A percentile compares a stretch with the other conserved stretches of the same genome.
Conservation (phyloP, 2,797 vertebrate species). For the Danio tinwini region DNA sequence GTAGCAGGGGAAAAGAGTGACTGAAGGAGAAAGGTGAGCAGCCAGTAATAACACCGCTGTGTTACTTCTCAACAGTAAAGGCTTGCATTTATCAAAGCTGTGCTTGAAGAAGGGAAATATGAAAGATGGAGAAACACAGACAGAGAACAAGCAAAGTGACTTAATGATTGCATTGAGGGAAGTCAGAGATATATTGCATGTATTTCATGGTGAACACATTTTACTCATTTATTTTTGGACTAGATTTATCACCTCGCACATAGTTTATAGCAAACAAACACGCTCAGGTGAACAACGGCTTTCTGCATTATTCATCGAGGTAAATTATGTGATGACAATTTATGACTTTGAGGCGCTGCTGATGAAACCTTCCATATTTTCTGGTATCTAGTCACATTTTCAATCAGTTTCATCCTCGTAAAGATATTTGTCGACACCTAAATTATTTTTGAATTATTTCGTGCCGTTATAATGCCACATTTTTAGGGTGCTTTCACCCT, state of each 20-base stretch:
- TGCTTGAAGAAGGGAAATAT: slow-evolving; percentile 8
- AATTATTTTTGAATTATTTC: no score
- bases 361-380: slow-evolving; percentile 3
- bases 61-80: slow-evolving; percentile 44
- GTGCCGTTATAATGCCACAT: no score
- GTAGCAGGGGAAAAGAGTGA: slow-evolving; percentile 23
- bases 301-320: slow-evolving; percentile 49
- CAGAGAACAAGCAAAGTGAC: slow-evolving; percentile 21
- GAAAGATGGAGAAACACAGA: slow-evolving; percentile 26
- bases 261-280: slow-evolving; percentile 44
- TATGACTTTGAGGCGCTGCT: background rate
- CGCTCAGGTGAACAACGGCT: slow-evolving; percentile 24
- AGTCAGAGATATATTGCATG: slow-evolving; percentile 17
- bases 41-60: slow-evolving; percentile 44
- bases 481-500: no score
- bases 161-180: slow-evolving; percentile 11
- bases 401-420: slow-evolving; percentile 14
- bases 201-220: slow-evolving; percentile 40
- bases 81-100: slow-evolving; percentile 30
- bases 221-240: slow-evolving; percentile 19
- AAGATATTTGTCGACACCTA: background rate
- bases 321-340: slow-evolving; percentile 2
- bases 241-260: slow-evolving; percentile 18
- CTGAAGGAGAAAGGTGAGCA: slow-evolving; percentile 35
- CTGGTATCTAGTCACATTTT: slow-evolving; percentile 18